phyloP scores from a whole-genome alignment of 2,797 vertebrate genomes.

The Caiman crocodilus region DNA sequence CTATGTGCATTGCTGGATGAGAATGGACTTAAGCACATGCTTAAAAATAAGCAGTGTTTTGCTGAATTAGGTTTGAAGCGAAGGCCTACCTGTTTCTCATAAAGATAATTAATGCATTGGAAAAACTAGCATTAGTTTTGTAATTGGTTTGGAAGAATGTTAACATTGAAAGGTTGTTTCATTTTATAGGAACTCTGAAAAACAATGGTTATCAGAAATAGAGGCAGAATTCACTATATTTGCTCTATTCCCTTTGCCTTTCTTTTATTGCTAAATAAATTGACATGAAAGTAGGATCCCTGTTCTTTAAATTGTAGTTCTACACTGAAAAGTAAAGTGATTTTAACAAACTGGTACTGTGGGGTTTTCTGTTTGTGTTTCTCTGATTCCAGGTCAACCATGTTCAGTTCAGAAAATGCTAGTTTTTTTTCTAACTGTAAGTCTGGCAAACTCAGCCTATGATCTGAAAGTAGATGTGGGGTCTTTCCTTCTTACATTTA shows the following conservation, averaged over 20 bases:
- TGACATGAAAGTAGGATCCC: not conserved
- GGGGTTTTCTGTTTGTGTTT: not conserved
- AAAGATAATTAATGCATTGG: not conserved
- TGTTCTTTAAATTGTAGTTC: not conserved
- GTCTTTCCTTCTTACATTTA: not conserved
- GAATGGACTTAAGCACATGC: too few species aligned
- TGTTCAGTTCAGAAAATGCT: not conserved
- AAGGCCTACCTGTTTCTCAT: not conserved
- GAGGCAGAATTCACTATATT: not conserved
- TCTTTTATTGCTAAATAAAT: not conserved
- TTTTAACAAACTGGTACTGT: not conserved
- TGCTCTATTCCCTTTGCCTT: not conserved
- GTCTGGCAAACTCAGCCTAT: not conserved
- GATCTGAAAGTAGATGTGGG: not conserved
- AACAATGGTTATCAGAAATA: not conserved
- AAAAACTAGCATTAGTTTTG: slow-evolving; percentile 2
- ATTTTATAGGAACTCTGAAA: not conserved
- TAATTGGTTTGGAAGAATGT: slow-evolving; percentile 13
- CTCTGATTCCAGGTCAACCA: not conserved
- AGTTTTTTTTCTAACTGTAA: not conserved
- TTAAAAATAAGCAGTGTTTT: too few species aligned
- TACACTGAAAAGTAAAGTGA: not conserved
- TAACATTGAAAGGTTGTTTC: slow-evolving; percentile 10
- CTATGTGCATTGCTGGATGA: too few species aligned
- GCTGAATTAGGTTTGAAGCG: too few species aligned